A percentile compares a stretch with the other conserved stretches of the same genome.
Conservation (phyloP, 37 sponge, comb jelly and placozoan species). For the Beroe ovata region DNA sequence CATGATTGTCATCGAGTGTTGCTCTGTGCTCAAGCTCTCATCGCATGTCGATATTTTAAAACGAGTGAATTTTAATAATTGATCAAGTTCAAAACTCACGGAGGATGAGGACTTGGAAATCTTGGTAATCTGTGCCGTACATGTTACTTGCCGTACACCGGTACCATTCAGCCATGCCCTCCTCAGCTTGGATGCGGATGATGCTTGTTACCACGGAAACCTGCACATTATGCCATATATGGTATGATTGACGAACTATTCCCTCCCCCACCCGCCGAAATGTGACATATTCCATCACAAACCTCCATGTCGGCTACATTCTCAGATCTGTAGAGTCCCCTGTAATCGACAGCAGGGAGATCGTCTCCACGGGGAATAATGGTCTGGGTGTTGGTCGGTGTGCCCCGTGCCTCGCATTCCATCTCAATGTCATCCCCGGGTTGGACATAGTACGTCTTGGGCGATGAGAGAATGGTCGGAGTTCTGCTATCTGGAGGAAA, state of each 20-base stretch:
- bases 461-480: constrained; percentile 48
- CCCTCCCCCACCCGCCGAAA: neutral
- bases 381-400: constrained; percentile 26
- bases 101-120: constrained; percentile 16
- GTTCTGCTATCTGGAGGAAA: constrained; percentile 40
- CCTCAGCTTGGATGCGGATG: constrained; percentile 20
- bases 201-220: constrained; percentile 47
- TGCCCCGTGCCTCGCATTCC: constrained; percentile 5
- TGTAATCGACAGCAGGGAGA: neutral
- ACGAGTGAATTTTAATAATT: too few relatives aligned
- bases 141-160: constrained; percentile 41
- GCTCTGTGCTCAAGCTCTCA: neutral
- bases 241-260: neutral
- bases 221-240: constrained; percentile 2
- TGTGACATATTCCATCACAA: neutral
- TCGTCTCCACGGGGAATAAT: neutral
- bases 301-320: constrained; percentile 28
- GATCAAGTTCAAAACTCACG: neutral
- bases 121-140: constrained; percentile 61
- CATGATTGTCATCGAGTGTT: neutral
- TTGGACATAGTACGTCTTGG: constrained; percentile 25
- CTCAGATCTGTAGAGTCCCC: constrained; percentile 12
- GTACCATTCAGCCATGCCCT: constrained; percentile 50
- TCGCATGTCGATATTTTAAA: too few relatives aligned
- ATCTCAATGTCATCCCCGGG: constrained; percentile 12